phyloP scores from a whole-genome alignment of 2,113 vertebrate species.

The Paratilapia polleni region DNA sequence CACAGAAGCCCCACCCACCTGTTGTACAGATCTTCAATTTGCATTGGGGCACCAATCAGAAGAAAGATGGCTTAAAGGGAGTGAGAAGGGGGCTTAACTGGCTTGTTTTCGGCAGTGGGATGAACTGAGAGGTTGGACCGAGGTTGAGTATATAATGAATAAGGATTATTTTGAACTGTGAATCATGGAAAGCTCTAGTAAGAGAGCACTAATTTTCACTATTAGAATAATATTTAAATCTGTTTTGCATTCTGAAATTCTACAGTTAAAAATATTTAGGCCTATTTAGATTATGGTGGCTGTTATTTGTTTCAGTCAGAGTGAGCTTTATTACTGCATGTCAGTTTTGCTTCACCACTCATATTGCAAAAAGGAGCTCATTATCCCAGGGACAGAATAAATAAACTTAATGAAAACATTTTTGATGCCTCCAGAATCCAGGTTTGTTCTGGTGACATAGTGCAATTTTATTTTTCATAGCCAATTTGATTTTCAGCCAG shows the following conservation, averaged over 20 bases:
- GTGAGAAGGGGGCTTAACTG: neutral
- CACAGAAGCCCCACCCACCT: neutral
- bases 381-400: neutral
- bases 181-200: neutral
- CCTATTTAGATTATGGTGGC: neutral
- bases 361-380: neutral
- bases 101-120: neutral
- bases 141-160: neutral
- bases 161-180: neutral
- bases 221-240: neutral
- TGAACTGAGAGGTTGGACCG: neutral
- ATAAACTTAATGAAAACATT: neutral
- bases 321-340: neutral
- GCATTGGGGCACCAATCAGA: neutral
- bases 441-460: neutral
- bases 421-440: neutral
- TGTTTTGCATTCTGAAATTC: neutral
- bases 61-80: neutral
- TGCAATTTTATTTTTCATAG: conserved; percentile 6
- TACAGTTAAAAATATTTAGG: neutral
- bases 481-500: conserved; percentile 21
- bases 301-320: neutral
- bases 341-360: neutral
- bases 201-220: neutral
- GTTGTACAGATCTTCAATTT: neutral